Percentiles rank a stretch among this genome's conserved stretches.
Conservation (phyloP, 2,888 invertebrate species). For the Cephus rjabovi region DNA sequence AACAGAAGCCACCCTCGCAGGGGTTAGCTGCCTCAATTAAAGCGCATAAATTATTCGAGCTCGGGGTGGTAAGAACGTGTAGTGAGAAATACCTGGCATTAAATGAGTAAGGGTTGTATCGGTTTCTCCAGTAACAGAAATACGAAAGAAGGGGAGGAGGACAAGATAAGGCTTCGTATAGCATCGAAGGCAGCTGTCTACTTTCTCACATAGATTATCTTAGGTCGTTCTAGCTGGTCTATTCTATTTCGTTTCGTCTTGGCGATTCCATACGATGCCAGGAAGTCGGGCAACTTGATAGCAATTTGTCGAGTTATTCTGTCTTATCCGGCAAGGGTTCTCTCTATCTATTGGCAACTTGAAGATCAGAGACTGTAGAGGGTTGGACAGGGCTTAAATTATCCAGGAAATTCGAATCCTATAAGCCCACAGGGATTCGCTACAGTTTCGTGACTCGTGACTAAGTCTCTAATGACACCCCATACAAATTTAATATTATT, state of each 20-base stretch:
- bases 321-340: conserved; percentile 36
- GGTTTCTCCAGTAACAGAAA: neutral
- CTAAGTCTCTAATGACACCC: too few relatives aligned
- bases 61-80: too few relatives aligned
- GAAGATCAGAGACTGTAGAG: conserved; percentile 47
- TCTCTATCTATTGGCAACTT: conserved; percentile 43
- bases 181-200: conserved; percentile 45
- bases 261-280: conserved; percentile 30
- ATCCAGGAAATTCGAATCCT: conserved; percentile 40
- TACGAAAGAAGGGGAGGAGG: neutral
- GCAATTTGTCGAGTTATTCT: conserved; percentile 44
- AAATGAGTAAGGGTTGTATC: neutral
- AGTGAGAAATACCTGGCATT: too few relatives aligned
- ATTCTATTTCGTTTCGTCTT: conserved; percentile 42
- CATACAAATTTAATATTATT: too few relatives aligned
- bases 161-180: neutral
- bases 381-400: conserved; percentile 38
- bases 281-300: conserved; percentile 51
- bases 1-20: too few relatives aligned
- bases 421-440: too few relatives aligned
- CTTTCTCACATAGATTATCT: conserved; percentile 59
- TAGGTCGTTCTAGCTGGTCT: conserved; percentile 32
- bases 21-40: too few relatives aligned
- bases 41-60: too few relatives aligned
- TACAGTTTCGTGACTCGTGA: too few relatives aligned